These are phyloP conservation scores for Agrochola circellaris DNA, from an alignment of 2,888 invertebrate species.

Conservation along the genomic window DNA sequence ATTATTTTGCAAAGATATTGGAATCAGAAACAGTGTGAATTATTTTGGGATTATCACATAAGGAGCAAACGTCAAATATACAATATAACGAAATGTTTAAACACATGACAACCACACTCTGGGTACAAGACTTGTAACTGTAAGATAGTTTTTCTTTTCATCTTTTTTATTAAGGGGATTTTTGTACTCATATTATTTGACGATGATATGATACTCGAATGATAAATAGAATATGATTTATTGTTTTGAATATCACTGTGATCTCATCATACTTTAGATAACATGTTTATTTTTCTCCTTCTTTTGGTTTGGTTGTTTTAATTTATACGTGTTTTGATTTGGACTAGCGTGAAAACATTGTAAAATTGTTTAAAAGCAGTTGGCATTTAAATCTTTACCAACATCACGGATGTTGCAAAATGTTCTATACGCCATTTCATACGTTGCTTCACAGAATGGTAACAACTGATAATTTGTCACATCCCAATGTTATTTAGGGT, in stretches of 20 bases:
- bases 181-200: background rate
- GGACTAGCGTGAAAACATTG: background rate
- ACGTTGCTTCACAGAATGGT: conserved; percentile 26
- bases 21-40: background rate
- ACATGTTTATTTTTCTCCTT: background rate
- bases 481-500: conserved; percentile 52
- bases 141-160: background rate
- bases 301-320: background rate
- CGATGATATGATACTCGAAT: background rate
- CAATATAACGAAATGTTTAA: background rate
- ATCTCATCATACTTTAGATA: background rate
- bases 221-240: background rate
- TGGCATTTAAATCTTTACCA: conserved; percentile 13
- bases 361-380: conserved; percentile 10
- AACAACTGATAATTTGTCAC: conserved; percentile 55
- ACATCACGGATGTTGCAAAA: conserved; percentile 38
- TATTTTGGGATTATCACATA: background rate
- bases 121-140: no score
- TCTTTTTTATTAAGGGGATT: background rate
- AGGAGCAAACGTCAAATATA: background rate
- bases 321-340: background rate
- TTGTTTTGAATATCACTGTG: background rate
- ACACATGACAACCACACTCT: background rate
- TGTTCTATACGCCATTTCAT: conserved; percentile 27
- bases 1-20: background rate